Evolutionary conservation across 2,888 invertebrate species (phyloP), one percentile per base, ranked within the genome.

Genomic region (Sylvicola fuscatus): DNA sequence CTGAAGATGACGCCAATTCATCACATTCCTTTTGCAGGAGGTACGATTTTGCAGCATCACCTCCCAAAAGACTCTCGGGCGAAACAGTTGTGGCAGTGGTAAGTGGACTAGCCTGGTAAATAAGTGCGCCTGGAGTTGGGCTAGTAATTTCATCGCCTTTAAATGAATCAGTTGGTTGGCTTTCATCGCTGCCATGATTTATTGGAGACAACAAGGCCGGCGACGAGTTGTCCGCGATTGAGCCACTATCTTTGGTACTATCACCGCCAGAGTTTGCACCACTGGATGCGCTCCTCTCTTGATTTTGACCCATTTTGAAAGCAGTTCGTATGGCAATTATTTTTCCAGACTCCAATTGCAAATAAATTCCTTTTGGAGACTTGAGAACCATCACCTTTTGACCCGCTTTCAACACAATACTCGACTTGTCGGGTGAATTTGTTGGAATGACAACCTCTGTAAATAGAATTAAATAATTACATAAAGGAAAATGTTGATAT

Each of bases 321-420:
- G 56, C 48, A 3, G 56, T 56, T 36, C 56, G 38, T 45, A 93
- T 89, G 15, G 92, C 89, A 43, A 93, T 89, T 40, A 93, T 87
- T 60, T 90, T 89, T 17, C 92, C 92, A 45, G 86, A 87, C 50
- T 87, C 86, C 32, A 92, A 61, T 47, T 92, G 83, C 75, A 95
- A 84, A 58, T 93, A 93, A 44, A 93, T 90, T 33, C 93, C 93
- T 58, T 92, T 92, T 0, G 87, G 82, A 6, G 92, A 92, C 55
- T 90, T 89, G 28, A 95, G 65, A 3, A 95, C 87, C 68, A 92
- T 79, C 1, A 95, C 90, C 45, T 87, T 75, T 53, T 93, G 89
- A 0, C 93, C 93, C 1, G 92, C 87, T 51, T 89, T 87, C 35
- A 95, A 64, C 12, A 84, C 82, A 40, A 90, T 89, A 46, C 83